These are phyloP conservation scores for Gila orcuttii DNA, from an alignment of 2,113 vertebrate species.

Conservation along the genomic window DNA sequence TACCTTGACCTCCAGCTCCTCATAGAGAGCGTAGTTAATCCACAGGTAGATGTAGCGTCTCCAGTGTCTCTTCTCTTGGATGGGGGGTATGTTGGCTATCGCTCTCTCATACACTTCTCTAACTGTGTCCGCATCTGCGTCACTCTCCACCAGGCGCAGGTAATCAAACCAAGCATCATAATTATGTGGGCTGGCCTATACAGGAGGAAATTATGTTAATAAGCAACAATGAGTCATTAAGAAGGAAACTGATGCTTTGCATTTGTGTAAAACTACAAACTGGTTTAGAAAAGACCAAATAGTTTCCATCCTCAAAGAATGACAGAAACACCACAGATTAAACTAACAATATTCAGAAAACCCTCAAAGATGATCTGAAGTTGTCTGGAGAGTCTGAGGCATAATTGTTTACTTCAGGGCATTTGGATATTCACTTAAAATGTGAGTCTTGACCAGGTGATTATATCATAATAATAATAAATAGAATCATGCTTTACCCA, in stretches of 20 bases:
- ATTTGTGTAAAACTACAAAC: too few species aligned
- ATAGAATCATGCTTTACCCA: slow-evolving; percentile 51
- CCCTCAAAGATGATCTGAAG: not conserved
- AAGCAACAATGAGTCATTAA: not conserved
- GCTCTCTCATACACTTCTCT: slow-evolving; percentile 95
- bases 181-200: slow-evolving; percentile 94
- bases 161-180: slow-evolving; percentile 99
- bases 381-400: not conserved
- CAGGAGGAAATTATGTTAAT: not conserved
- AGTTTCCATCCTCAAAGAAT: too few species aligned
- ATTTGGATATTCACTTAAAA: not conserved
- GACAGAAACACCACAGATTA: too few species aligned
- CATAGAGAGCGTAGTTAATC: slow-evolving; percentile 95
- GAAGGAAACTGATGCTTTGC: too few species aligned
- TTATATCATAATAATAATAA: not conserved
- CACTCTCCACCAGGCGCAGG: slow-evolving; percentile 92
- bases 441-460: not conserved
- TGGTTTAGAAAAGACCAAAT: too few species aligned
- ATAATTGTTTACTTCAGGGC: too few species aligned
- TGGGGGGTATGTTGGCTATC: slow-evolving; percentile 91
- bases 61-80: slow-evolving; percentile 97
- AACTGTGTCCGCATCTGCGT: slow-evolving; percentile 83
- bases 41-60: slow-evolving; percentile 96
- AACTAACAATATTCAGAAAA: too few species aligned
- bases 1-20: slow-evolving; percentile 96